Evolutionary conservation across 2,113 vertebrate species (phyloP).

Genomic region (Corapipo altera): DNA sequence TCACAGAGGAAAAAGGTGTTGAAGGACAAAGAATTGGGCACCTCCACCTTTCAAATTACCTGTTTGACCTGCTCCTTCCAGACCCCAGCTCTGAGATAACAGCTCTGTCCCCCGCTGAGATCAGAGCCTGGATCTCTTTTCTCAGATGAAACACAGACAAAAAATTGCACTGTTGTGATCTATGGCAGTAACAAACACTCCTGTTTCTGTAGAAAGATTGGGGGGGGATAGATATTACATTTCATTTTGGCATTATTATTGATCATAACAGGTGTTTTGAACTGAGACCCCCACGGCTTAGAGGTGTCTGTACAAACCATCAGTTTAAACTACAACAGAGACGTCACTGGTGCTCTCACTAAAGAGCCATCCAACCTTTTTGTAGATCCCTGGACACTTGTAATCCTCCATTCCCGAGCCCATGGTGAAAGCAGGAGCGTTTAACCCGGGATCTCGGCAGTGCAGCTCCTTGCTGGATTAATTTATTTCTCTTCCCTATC

Average conservation of each 20-base stretch:
- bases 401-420: slow-evolving; percentile 55
- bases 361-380: slow-evolving; percentile 56
- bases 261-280: slow-evolving; percentile 35
- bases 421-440: background rate
- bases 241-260: slow-evolving; percentile 41
- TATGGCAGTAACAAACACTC: background rate
- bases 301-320: background rate
- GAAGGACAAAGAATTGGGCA: background rate
- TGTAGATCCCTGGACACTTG: slow-evolving; percentile 58
- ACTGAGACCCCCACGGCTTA: background rate
- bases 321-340: background rate
- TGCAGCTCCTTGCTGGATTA: slow-evolving; percentile 24
- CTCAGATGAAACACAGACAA: slow-evolving; percentile 7
- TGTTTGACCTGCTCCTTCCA: slow-evolving; percentile 36
- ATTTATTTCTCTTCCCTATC: slow-evolving; percentile 57
- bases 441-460: slow-evolving; percentile 42
- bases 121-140: background rate
- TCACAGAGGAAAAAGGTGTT: background rate
- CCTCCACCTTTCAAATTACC: slow-evolving; percentile 25
- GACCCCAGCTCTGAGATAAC: background rate
- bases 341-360: background rate
- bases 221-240: background rate
- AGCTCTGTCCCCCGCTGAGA: background rate
- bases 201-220: background rate
- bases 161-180: background rate